Evolutionary conservation across 2,113 vertebrate species (phyloP).

Genomic region (Nanorana parkeri): DNA sequence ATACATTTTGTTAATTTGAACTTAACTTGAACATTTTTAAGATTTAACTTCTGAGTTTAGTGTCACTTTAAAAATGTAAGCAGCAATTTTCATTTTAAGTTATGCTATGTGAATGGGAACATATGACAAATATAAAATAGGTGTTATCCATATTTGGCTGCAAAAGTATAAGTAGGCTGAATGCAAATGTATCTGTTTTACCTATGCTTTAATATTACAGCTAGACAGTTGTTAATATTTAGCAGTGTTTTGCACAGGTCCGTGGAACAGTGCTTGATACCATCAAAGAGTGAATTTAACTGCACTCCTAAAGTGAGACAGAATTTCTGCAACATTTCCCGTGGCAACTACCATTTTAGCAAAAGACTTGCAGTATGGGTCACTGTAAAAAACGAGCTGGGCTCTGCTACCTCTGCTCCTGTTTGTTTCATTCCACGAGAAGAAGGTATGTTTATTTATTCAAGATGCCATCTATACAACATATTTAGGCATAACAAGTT

Average conservation of each 20-base stretch:
- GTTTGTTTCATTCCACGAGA: slow-evolving; percentile 78
- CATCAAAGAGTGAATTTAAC: not conserved
- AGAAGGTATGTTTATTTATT: slow-evolving; percentile 71
- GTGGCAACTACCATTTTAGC: slow-evolving; percentile 71
- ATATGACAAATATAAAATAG: too few species aligned
- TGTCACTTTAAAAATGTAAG: too few species aligned
- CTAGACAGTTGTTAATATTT: not conserved
- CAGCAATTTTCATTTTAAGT: too few species aligned
- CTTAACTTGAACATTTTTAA: too few species aligned
- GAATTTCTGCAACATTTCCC: slow-evolving; percentile 73
- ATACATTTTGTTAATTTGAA: too few species aligned
- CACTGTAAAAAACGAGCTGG: slow-evolving; percentile 78
- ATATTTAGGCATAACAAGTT: too few species aligned
- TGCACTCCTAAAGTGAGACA: slow-evolving; percentile 57
- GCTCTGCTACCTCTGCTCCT: slow-evolving; percentile 68
- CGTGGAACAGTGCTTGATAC: slow-evolving; percentile 54
- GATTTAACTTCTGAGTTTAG: too few species aligned
- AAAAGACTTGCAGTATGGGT: slow-evolving; percentile 79
- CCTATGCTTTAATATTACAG: not conserved
- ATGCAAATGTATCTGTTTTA: not conserved
- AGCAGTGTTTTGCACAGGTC: slow-evolving; percentile 58
- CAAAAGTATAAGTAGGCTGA: too few species aligned
- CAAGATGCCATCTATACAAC: too few species aligned
- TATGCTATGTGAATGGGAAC: too few species aligned
- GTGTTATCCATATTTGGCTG: too few species aligned